phyloP scores from a whole-genome alignment of 1,140 invertebrate genomes.

The Drosophila lowei region DNA sequence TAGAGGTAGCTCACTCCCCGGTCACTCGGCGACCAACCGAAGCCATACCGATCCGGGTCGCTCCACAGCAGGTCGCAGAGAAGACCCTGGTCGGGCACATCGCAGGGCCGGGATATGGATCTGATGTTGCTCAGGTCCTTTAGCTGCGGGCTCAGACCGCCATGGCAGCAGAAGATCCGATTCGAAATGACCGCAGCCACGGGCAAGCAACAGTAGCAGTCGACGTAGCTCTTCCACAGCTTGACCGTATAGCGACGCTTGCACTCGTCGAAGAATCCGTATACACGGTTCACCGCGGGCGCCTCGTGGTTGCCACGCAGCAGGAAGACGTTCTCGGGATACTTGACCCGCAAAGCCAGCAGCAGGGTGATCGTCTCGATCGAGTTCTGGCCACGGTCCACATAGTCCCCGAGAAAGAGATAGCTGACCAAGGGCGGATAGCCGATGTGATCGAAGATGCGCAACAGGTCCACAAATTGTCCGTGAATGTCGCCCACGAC shows the following conservation, averaged over 20 bases:
- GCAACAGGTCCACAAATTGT: conserved; percentile 97
- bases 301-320: conserved; percentile 86
- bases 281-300: conserved; percentile 93
- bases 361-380: conserved; percentile 94
- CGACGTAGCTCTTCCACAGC: conserved; percentile 98
- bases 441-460: conserved; percentile 98
- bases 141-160: conserved; percentile 93
- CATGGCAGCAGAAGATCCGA: conserved; percentile 98
- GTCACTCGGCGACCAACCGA: conserved; percentile 97
- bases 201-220: conserved; percentile 85
- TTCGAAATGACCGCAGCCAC: conserved; percentile 97
- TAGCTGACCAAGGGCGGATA: conserved; percentile 99
- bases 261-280: conserved; percentile 97
- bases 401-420: conserved; percentile 96
- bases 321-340: conserved; percentile 93
- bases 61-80: conserved; percentile 98
- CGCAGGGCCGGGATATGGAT: conserved; percentile 94
- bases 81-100: conserved; percentile 94
- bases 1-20: conserved; percentile 97
- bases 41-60: conserved; percentile 95
- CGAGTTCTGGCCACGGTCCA: conserved; percentile 92
- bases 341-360: conserved; percentile 97
- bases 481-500: conserved; percentile 99
- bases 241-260: conserved; percentile 97
- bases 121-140: conserved; percentile 94